These are phyloP conservation scores for Ommatoiulus sabulosus DNA, from an alignment of 2,888 invertebrate genomes.

Conservation along the genomic window DNA sequence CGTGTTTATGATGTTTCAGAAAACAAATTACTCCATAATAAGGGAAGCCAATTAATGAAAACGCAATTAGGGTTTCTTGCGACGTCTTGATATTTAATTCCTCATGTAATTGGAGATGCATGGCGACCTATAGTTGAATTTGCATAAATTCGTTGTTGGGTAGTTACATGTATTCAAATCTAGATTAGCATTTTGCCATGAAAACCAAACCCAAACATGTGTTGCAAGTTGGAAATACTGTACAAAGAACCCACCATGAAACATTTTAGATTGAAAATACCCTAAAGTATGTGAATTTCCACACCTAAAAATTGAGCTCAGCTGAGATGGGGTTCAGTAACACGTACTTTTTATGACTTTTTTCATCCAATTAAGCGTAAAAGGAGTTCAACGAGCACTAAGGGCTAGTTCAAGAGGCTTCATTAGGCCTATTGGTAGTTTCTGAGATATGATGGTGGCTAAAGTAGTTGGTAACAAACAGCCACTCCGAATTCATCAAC, in stretches of 20 bases:
- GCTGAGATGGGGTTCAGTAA: neutral
- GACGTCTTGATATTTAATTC: neutral
- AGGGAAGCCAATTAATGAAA: neutral
- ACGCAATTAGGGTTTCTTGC: neutral
- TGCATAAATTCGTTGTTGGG: too few relatives aligned
- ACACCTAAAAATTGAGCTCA: neutral
- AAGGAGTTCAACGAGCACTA: neutral
- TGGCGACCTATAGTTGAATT: too few relatives aligned
- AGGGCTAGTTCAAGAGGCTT: neutral
- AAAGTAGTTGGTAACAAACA: neutral
- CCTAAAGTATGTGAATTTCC: neutral
- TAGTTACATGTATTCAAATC: too few relatives aligned
- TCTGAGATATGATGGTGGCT: neutral
- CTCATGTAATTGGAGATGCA: neutral
- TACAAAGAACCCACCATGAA: neutral
- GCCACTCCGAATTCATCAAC: neutral
- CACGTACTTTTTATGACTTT: neutral
- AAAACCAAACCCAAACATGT: neutral
- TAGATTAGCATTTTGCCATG: too few relatives aligned
- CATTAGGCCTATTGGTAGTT: neutral
- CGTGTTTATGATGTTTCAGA: neutral
- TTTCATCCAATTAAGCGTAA: constrained; percentile 8
- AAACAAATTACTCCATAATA: neutral
- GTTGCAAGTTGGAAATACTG: neutral
- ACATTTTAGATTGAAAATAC: neutral